Conservation (phyloP, 1,140 invertebrate species). For the Fopius arisanus region DNA sequence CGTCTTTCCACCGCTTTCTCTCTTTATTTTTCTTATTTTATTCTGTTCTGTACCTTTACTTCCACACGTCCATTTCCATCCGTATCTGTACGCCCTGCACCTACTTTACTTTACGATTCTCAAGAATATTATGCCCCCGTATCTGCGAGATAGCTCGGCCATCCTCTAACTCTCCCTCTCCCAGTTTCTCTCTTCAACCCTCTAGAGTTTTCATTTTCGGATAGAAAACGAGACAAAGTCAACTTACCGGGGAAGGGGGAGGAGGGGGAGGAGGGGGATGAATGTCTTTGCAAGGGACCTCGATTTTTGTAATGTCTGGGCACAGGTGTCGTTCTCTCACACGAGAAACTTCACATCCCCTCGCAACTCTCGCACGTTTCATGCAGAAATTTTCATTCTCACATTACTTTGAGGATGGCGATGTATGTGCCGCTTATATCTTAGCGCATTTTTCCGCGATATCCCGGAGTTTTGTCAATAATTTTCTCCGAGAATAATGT, state of each 20-base stretch:
- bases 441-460: background rate
- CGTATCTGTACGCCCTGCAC: conserved; percentile 36
- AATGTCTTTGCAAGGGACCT: background rate
- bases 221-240: conserved; percentile 5
- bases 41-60: conserved; percentile 18
- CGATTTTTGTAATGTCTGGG: conserved; percentile 9
- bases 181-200: background rate
- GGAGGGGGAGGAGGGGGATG: background rate
- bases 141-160: conserved; percentile 45
- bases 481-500: conserved; percentile 31
- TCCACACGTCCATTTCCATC: conserved; percentile 23
- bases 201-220: conserved; percentile 3
- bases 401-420: background rate
- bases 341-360: background rate
- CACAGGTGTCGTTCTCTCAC: conserved; percentile 1
- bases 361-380: background rate
- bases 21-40: background rate
- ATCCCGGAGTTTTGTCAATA: conserved; percentile 25
- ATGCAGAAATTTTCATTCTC: background rate
- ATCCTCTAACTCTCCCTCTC: conserved; percentile 26
- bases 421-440: background rate
- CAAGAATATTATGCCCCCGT: conserved; percentile 54
- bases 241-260: background rate
- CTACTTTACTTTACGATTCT: conserved; percentile 47
- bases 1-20: background rate